These are phyloP conservation scores for Vicugna pacos DNA, from an alignment of 2,113 vertebrate genomes.

Conservation along the genomic window DNA sequence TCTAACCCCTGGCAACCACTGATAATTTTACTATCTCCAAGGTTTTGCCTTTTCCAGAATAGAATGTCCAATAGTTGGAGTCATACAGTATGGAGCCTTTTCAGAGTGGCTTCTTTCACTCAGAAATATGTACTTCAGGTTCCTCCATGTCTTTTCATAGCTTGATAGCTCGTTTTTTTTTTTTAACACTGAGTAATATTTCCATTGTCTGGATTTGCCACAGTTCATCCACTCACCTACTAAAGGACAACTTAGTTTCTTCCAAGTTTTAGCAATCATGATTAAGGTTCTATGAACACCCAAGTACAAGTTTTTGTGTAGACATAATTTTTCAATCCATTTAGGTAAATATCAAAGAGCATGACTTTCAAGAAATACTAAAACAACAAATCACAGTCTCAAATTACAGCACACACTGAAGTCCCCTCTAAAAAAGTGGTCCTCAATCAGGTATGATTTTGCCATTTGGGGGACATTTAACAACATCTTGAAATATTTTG, in stretches of 20 bases:
- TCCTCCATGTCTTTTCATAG: not conserved
- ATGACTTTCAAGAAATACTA: slow-evolving; percentile 9
- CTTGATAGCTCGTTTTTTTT: not conserved
- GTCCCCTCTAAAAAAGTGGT: not conserved
- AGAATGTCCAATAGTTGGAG: not conserved
- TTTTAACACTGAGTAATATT: not conserved
- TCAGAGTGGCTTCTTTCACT: not conserved
- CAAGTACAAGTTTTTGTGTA: not conserved
- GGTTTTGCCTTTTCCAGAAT: not conserved
- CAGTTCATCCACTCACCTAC: not conserved
- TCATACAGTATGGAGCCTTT: not conserved
- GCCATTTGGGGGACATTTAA: not conserved
- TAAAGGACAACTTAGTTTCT: not conserved
- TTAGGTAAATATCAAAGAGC: not conserved
- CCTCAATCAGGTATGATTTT: slow-evolving; percentile 17
- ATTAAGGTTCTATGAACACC: not conserved
- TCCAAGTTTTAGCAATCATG: not conserved
- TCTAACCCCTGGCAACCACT: not conserved
- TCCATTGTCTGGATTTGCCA: not conserved
- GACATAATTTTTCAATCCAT: not conserved
- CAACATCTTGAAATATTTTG: not conserved
- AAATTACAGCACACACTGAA: not conserved
- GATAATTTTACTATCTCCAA: not conserved
- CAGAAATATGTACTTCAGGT: not conserved
- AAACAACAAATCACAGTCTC: not conserved